Base-by-base conservation (phyloP, 2,888 invertebrate genomes). In the Limnephilus marmoratus region DNA sequence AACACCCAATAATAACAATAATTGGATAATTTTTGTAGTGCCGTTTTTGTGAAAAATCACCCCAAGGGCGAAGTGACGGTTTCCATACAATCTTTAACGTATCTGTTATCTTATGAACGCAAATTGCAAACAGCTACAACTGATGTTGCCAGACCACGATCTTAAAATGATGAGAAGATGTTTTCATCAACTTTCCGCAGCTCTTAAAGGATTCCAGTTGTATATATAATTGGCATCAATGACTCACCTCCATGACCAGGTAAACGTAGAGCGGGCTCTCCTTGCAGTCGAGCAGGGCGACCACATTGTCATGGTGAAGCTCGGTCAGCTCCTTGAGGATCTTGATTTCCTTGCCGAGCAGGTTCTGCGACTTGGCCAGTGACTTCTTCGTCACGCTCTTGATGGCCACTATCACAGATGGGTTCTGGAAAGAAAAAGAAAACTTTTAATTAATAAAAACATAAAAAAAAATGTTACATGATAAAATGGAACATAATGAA, bases 311-410 rank as follows among this genome's bases (percentile, higher is more conserved):
- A 97, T 99, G 99, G 95, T 99, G 99, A 91, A 99, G 97, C 95
- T 98, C 98, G 45, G 99, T 99, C 94, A 99, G 96, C 96, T 99
- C 99, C 97, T 99, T 99, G 91, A 99, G 97, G 94, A 99, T 99
- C 96, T 99, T 99, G 94, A 99, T 99, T 96, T 99, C 99, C 95
- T 99, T 99, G 93, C 98, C 98, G 86, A 99, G 97, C 94, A 99
- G 97, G 96, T 99, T 99, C 95, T 99, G 99, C 88, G 99, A 99
- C 96, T 99, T 99, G 92, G 98, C 98, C 94, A 99, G 97, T 94
- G 98, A 99, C 96, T 99, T 99, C 96, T 99, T 99, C 31, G 99
- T 98, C 94, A 99, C 99, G 95, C 98, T 98, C 96, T 99, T 99
- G 94, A 99, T 99, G 94, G 99, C 99, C 93, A 99, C 99, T 53